Percentiles rank a stretch among this genome's conserved stretches.
Evolutionary conservation across 2,797 vertebrate genomes (phyloP).

Genomic region (Crypturellus tataupa): DNA sequence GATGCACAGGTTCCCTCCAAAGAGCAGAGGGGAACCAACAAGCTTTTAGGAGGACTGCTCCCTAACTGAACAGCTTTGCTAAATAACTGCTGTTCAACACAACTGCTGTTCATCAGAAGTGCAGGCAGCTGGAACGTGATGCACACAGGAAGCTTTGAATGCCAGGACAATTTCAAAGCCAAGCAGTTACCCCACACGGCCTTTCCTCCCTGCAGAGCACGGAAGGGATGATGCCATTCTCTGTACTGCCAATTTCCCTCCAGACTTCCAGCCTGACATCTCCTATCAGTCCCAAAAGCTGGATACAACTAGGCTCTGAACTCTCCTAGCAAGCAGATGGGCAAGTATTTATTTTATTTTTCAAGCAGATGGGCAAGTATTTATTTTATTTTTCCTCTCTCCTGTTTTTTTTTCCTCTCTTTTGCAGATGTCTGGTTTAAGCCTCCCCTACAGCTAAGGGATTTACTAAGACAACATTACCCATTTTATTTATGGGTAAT

Average conservation of each 20-base stretch:
- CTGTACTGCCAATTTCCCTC: not conserved
- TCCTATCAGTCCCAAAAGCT: not conserved
- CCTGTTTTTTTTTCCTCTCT: not conserved
- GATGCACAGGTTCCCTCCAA: not conserved
- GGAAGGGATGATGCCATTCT: not conserved
- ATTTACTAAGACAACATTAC: not conserved
- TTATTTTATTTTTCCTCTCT: too few species aligned
- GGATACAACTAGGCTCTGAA: not conserved
- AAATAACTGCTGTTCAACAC: not conserved
- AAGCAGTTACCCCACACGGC: rapidly evolving
- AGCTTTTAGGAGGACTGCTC: not conserved
- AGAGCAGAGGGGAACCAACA: not conserved
- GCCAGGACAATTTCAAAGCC: not conserved
- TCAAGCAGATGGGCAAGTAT: not conserved
- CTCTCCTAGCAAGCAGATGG: not conserved
- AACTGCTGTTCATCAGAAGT: not conserved
- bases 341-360: not conserved
- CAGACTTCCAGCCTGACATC: not conserved
- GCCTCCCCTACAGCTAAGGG: not conserved
- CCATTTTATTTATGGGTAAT: not conserved
- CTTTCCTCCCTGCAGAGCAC: not conserved
- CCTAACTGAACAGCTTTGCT: not conserved
- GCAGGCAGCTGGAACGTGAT: not conserved
- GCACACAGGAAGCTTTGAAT: rapidly evolving
- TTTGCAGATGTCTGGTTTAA: not conserved